These are phyloP conservation scores for Phaonia tiefii DNA, from an alignment of 2,888 invertebrate genomes.

Conservation along the genomic window DNA sequence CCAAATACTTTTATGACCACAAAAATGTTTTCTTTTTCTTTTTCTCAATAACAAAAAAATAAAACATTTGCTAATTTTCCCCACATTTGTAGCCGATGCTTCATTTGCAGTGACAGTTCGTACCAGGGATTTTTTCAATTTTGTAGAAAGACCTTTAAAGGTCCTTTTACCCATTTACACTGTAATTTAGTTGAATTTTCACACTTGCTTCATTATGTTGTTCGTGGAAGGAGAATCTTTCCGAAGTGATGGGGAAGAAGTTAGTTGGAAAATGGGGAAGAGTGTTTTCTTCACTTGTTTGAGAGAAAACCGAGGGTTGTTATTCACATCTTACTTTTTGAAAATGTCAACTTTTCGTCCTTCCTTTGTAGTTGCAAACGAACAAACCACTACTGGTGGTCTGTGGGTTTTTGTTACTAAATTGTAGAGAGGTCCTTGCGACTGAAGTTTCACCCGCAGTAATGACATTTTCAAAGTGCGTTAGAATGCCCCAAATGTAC, in stretches of 20 bases:
- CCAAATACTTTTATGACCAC: slow-evolving; percentile 53
- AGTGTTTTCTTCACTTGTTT: no score
- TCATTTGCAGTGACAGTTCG: not conserved
- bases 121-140: slow-evolving; percentile 34
- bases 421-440: no score
- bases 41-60: not conserved
- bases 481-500: slow-evolving; percentile 65
- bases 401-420: no score
- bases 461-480: slow-evolving; percentile 62
- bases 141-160: slow-evolving; percentile 20
- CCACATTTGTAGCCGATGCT: not conserved
- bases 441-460: slow-evolving; percentile 6
- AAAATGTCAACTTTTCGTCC: no score
- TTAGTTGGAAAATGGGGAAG: no score
- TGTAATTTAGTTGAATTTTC: not conserved
- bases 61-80: slow-evolving; percentile 50
- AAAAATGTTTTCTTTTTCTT: slow-evolving; percentile 19
- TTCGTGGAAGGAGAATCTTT: no score
- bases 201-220: not conserved
- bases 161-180: slow-evolving; percentile 11
- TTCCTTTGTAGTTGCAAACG: no score
- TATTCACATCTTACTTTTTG: no score
- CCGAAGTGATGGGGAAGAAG: no score
- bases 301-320: no score
- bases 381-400: no score